phyloP scores from a whole-genome alignment of 2,113 vertebrate species.

The Eulemur rufifrons region DNA sequence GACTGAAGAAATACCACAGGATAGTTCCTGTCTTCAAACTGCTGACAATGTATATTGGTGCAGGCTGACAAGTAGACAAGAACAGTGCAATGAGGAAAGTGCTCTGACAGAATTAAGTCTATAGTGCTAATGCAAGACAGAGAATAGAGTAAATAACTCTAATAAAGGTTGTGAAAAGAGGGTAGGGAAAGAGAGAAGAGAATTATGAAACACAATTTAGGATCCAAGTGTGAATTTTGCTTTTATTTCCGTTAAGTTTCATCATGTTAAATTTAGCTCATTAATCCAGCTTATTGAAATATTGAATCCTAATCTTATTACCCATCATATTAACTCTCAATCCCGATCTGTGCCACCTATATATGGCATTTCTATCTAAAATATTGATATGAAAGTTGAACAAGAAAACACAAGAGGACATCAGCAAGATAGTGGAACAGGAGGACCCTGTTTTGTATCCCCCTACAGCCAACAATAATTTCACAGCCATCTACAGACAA shows the following conservation, averaged over 20 bases:
- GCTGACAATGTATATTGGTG: background rate
- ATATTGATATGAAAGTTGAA: background rate
- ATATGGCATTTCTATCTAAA: background rate
- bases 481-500: background rate
- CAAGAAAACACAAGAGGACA: background rate
- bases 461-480: background rate
- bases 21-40: background rate
- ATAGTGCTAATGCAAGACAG: background rate
- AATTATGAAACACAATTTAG: background rate
- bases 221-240: background rate
- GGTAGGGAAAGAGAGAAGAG: background rate
- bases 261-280: constrained; percentile 14
- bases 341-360: background rate
- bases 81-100: background rate
- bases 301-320: background rate
- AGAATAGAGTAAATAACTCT: background rate
- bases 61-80: background rate
- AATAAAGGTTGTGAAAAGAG: background rate
- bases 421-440: background rate
- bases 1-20: background rate
- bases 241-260: constrained; percentile 13
- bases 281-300: background rate
- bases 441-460: background rate
- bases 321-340: background rate
- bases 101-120: background rate